These are phyloP conservation scores for Cancer borealis DNA, from an alignment of 2,888 invertebrate species.

Conservation along the genomic window DNA sequence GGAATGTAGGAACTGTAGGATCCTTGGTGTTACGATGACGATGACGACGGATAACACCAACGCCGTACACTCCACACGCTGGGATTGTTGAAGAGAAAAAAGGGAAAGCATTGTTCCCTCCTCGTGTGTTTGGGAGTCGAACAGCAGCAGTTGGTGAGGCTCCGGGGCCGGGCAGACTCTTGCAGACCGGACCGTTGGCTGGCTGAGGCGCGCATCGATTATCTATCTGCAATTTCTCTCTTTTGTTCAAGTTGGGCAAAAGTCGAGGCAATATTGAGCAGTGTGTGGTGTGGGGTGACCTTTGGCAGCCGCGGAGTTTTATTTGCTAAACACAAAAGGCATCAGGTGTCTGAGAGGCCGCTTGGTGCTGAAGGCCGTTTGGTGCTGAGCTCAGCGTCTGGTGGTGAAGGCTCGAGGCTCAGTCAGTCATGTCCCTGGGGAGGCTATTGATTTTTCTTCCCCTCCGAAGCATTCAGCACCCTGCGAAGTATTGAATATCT, in stretches of 20 bases:
- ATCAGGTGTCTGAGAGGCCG: not conserved
- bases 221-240: conserved; percentile 4
- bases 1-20: not conserved
- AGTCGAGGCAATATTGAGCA: conserved; percentile 16
- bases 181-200: not conserved
- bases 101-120: conserved; percentile 20
- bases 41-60: not conserved
- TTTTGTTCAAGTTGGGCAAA: conserved; percentile 13
- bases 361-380: not conserved
- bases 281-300: not conserved
- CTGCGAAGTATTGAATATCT: not conserved
- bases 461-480: too few relatives aligned
- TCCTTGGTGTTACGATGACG: not conserved
- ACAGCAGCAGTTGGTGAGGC: not conserved
- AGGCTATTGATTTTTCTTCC: not conserved
- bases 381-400: not conserved
- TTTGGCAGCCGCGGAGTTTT: not conserved
- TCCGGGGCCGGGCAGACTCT: not conserved
- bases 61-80: not conserved
- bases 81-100: not conserved
- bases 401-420: not conserved
- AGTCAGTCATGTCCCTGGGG: not conserved
- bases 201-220: not conserved
- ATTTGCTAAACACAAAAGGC: not conserved
- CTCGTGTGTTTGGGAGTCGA: not conserved